Base-by-base conservation (phyloP, 2,797 vertebrate genomes). In the Pampus argenteus region DNA sequence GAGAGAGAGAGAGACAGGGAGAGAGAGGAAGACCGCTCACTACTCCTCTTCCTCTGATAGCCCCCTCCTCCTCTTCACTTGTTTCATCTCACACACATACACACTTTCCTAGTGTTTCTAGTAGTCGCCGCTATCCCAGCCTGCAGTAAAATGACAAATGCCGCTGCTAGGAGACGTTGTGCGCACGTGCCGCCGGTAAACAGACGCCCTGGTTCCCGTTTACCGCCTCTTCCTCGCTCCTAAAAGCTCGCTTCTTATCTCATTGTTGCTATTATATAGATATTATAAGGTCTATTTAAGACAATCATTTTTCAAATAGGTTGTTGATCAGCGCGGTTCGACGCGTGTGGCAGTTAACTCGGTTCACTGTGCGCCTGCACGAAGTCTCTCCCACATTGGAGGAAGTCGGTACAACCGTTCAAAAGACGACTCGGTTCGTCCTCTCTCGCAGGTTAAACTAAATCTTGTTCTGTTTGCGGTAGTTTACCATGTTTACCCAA, bases 101-200 rank as follows among this genome's bases (percentile, higher is more conserved):
- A 76, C 88, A 64, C 84, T 81, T 73, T 63, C 75, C 81, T 38
- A 62, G 88, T 88, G 85, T 79, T 89, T 84, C 86, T 86, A 82
- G 87, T 89, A 85, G 86, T 81, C 84, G 72, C 78, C 71, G 80
- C 75, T 80, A 55, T 75, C 81, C 72, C 83, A 92, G 91, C 92
- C 92, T 91, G 93, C 93, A 91, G 93, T 92, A 89, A 91, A 91
- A 92, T 56, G 83, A 89, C 81, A 88, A 91, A 89, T 62, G 76
- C 81, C 82, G 74, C 83, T 76, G 88, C 80, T 50, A 71, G 89
- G 83, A 90, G 88, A 82, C 88, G 89, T 79, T 80, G 89, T 82
- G 92, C 85, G 87, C 93, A 94, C 94, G 93, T 94, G 94, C 91
- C 87, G 90, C 93, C 91, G 90, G 93, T 93, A 94, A 94, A 95